These are phyloP conservation scores for Oligia fasciuncula DNA, from an alignment of 2,888 invertebrate genomes.

Conservation along the genomic window DNA sequence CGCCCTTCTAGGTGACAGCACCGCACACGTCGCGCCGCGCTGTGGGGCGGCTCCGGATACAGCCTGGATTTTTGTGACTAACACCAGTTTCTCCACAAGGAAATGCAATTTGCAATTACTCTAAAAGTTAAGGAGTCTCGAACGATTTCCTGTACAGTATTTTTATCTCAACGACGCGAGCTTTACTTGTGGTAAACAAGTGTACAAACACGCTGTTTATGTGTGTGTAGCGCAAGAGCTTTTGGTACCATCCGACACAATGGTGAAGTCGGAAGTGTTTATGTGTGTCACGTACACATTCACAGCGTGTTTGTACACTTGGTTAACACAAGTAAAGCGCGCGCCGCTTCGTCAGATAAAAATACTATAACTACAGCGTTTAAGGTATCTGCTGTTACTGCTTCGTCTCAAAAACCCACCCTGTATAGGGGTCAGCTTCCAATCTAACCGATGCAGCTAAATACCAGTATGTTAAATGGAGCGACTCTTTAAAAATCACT, in stretches of 20 bases:
- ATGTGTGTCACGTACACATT: too few species aligned
- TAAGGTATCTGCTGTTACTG: background rate
- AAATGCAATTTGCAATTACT: background rate
- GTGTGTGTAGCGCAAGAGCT: background rate
- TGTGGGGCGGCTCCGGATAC: background rate
- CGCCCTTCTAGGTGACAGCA: slow-evolving; percentile 80
- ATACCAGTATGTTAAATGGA: background rate
- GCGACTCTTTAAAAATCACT: background rate
- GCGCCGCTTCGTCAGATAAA: background rate
- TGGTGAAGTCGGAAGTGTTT: too few species aligned
- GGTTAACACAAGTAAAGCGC: background rate
- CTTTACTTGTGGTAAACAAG: background rate
- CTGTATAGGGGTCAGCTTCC: background rate
- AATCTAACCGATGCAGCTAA: background rate
- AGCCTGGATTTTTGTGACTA: background rate
- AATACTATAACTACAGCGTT: background rate
- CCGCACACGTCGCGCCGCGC: background rate
- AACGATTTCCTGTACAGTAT: background rate
- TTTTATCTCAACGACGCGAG: background rate
- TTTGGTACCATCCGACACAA: too few species aligned
- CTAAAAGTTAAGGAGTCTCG: background rate
- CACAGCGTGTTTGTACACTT: background rate
- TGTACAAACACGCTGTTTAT: background rate
- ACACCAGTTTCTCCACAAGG: background rate
- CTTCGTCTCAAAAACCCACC: background rate